Evolutionary conservation across 2,888 invertebrate species (phyloP), one percentile per base, ranked within the genome.

Genomic region (Chrysolina oricalcia): DNA sequence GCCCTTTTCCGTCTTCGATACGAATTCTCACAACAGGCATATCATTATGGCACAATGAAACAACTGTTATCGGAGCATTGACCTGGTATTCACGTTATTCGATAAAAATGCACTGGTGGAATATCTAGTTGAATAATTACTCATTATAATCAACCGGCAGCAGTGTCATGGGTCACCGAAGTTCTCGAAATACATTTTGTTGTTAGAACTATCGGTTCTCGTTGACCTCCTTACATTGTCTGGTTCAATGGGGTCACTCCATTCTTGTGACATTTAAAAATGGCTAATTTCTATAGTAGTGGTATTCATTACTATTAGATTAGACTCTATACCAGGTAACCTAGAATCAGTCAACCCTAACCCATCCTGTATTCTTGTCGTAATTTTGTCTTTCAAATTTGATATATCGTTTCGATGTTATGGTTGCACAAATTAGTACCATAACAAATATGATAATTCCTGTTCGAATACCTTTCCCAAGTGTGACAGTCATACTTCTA

Each of bases 181-280:
- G 23, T 23, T 56, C 56, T 56, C 21, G 56, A 56, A 56, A 56
- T 56, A 19, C 56, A 23, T 56, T 56, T 56, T 56, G 56, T 56
- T 21, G 56, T 6, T 56, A 56, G 48, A 48, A 48, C 17, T 48
- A n/a, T 56, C 23, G 13, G 17, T 56, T 56, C 56, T 23, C 15
- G 19, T 19, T 56, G 48, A 48, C 48, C 48, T 48, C 48, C 17
- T 17, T 48, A 17, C 48, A 48, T 48, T 48, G 48, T 17, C 17
- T 48, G 15, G 48, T 53, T 56, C 13, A 21, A 23, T 21, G 19
- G 6, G 56, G 56, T 56, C 19, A 56, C n/a, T 19, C 56, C 21
- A 13, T 56, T 56, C 56, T 21, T 56, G 10, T 13, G 11, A 56
- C 13, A 56, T 56, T 19, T 10, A 46, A 15, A 6, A 46, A 13